These are phyloP conservation scores for Polietes domitor DNA, from an alignment of 2,888 invertebrate genomes.

Conservation along the genomic window DNA sequence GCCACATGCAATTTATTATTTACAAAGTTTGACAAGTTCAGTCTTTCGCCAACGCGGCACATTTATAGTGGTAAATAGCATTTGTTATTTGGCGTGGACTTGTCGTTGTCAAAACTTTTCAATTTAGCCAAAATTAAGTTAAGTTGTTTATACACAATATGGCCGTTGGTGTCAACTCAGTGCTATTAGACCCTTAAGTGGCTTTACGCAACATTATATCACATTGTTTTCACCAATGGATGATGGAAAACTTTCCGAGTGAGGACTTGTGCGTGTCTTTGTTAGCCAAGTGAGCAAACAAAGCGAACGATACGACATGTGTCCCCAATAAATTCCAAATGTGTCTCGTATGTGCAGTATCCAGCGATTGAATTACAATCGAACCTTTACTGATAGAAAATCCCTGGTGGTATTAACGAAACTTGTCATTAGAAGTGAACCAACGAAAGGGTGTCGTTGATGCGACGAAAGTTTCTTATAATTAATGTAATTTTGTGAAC, in stretches of 20 bases:
- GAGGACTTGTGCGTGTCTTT: neutral
- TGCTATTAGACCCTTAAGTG: slow-evolving; percentile 7
- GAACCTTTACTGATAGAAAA: no score
- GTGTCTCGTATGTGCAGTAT: no score
- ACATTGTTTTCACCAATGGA: neutral
- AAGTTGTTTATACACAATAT: slow-evolving; percentile 18
- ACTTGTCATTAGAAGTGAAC: no score
- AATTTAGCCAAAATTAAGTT: slow-evolving; percentile 40
- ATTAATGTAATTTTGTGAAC: no score
- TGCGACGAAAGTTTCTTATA: no score
- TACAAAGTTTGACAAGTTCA: slow-evolving; percentile 22
- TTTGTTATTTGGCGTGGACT: neutral
- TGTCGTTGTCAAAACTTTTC: slow-evolving; percentile 24
- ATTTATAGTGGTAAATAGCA: neutral
- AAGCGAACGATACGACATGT: slow-evolving; percentile 11
- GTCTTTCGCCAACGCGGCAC: neutral
- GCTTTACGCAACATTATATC: slow-evolving; percentile 10
- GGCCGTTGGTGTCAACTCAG: neutral
- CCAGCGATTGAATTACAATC: no score
- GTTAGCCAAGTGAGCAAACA: neutral
- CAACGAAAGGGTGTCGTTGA: no score
- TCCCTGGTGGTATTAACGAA: no score
- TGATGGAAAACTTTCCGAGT: neutral
- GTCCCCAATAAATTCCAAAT: neutral
- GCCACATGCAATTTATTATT: slow-evolving; percentile 23